Percentiles rank a stretch among this genome's conserved stretches.
These are phyloP conservation scores for Ceraclea dissimilis DNA, from an alignment of 2,888 invertebrate species.

Conservation along the genomic window DNA sequence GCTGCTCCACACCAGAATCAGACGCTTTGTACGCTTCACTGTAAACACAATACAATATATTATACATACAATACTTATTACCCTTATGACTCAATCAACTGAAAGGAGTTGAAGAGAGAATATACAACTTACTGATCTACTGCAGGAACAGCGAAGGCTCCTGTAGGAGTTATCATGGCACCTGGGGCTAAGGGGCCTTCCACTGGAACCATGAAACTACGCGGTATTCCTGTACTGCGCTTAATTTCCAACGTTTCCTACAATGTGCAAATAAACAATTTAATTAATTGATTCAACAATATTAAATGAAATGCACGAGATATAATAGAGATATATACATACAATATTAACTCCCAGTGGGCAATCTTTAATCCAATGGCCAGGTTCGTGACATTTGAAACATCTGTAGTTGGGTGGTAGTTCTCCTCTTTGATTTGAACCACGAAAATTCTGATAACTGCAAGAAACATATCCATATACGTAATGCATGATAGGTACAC, in stretches of 20 bases:
- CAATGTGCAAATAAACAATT: too few relatives aligned
- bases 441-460: slow-evolving; percentile 84
- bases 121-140: slow-evolving; percentile 66
- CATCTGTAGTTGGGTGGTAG: slow-evolving; percentile 91
- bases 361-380: slow-evolving; percentile 98
- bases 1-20: slow-evolving; percentile 51
- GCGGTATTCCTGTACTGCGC: slow-evolving; percentile 94
- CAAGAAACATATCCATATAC: too few relatives aligned
- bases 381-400: slow-evolving; percentile 88
- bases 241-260: slow-evolving; percentile 57
- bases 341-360: slow-evolving; percentile 52
- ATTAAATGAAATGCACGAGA: not conserved
- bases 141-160: slow-evolving; percentile 81
- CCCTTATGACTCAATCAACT: not conserved
- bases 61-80: not conserved
- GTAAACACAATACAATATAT: slow-evolving; percentile 25
- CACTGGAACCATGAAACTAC: slow-evolving; percentile 93
- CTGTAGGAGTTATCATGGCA: slow-evolving; percentile 83
- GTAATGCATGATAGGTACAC: too few relatives aligned
- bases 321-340: slow-evolving; percentile 4
- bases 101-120: slow-evolving; percentile 12
- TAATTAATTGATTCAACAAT: not conserved
- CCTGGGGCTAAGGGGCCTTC: slow-evolving; percentile 83
- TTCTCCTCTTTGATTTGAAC: slow-evolving; percentile 80
- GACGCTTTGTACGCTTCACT: slow-evolving; percentile 74